Evolutionary conservation across 1,140 invertebrate species (phyloP).

Genomic region (Leguminivora glycinivorella): DNA sequence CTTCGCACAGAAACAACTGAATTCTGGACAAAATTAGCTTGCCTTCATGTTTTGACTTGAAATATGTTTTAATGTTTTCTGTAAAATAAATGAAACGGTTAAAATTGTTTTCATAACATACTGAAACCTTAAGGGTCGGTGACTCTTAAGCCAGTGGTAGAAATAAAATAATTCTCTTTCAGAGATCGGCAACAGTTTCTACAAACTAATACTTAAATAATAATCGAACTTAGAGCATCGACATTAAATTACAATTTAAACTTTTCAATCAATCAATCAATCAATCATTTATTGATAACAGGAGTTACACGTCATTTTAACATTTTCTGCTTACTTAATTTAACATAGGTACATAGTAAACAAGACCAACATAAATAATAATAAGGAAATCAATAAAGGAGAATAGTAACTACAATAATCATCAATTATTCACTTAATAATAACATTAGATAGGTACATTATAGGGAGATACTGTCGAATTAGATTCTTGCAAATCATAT

Average conservation of each 20-base stretch:
- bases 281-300: too few species aligned
- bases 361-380: too few species aligned
- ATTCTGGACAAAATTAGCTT: constrained; percentile 20
- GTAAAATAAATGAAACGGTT: constrained; percentile 27
- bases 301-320: too few species aligned
- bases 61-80: constrained; percentile 13
- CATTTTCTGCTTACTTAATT: too few species aligned
- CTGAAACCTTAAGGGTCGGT: constrained; percentile 18
- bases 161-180: constrained; percentile 14
- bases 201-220: background rate
- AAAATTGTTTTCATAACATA: constrained; percentile 26
- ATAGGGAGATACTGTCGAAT: too few species aligned
- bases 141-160: constrained; percentile 6
- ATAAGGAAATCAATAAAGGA: too few species aligned
- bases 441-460: too few species aligned
- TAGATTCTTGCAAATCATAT: too few species aligned
- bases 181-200: background rate
- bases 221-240: background rate
- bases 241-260: background rate
- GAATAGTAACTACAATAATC: too few species aligned
- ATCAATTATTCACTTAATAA: too few species aligned
- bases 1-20: background rate
- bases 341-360: too few species aligned
- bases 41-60: constrained; percentile 17
- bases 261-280: too few species aligned